These are phyloP conservation scores for Lucinisca nassula DNA, from an alignment of 2,888 invertebrate species.

Conservation along the genomic window DNA sequence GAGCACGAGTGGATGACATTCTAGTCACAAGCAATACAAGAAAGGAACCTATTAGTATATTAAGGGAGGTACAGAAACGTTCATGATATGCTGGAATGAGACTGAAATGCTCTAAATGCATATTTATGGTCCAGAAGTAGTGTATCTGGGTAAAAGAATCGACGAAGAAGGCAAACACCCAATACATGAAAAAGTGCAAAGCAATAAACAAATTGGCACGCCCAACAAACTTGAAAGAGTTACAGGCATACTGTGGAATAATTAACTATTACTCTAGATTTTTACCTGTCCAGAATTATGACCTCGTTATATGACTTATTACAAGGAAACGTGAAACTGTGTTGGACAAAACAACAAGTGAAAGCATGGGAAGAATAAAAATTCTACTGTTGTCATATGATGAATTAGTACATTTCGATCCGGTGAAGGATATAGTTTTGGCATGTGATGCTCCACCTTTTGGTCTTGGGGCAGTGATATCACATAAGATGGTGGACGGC, in stretches of 20 bases:
- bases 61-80: slow-evolving; percentile 55
- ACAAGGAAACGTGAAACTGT: slow-evolving; percentile 60
- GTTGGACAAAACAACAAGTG: slow-evolving; percentile 44
- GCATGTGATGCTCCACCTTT: no score
- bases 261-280: no score
- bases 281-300: slow-evolving; percentile 66
- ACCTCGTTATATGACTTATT: slow-evolving; percentile 76
- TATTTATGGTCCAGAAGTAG: no score
- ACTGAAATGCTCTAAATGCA: slow-evolving; percentile 70
- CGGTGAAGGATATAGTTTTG: no score
- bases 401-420: slow-evolving; percentile 83
- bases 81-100: slow-evolving; percentile 63
- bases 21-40: slow-evolving; percentile 62
- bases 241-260: no score
- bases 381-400: slow-evolving; percentile 41
- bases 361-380: slow-evolving; percentile 71
- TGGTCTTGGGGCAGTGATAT: no score
- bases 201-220: no score
- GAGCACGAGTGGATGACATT: slow-evolving; percentile 75
- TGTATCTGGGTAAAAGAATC: no score
- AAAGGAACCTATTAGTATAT: slow-evolving; percentile 59
- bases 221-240: no score
- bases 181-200: no score
- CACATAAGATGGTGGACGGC: no score
- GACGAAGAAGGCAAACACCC: no score